These are phyloP conservation scores for Xanthostigma xanthostigma DNA, from an alignment of 2,888 invertebrate species.

Conservation along the genomic window DNA sequence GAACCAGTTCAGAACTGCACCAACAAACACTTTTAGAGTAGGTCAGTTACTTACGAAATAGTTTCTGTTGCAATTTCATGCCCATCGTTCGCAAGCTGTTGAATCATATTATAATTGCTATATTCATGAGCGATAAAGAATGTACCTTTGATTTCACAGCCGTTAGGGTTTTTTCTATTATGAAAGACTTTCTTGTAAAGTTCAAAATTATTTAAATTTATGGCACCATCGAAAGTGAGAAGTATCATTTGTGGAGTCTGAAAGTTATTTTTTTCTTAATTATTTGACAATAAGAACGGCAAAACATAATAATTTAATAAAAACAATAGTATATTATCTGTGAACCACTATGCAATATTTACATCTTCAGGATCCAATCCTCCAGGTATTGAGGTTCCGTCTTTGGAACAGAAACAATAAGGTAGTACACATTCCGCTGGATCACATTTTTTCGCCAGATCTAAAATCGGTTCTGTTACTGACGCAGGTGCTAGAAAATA, in stretches of 20 bases:
- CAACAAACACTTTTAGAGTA: too few relatives aligned
- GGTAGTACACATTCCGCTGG: conserved; percentile 60
- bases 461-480: conserved; percentile 63
- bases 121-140: conserved; percentile 87
- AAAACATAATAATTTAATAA: too few relatives aligned
- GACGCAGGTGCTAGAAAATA: conserved; percentile 58
- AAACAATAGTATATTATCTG: too few relatives aligned
- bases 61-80: conserved; percentile 70
- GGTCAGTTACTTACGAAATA: conserved; percentile 43
- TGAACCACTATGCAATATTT: conserved; percentile 19
- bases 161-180: conserved; percentile 74
- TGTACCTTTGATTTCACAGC: conserved; percentile 76
- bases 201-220: conserved; percentile 82
- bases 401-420: conserved; percentile 84
- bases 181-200: conserved; percentile 76
- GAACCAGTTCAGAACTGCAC: too few relatives aligned
- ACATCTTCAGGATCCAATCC: conserved; percentile 71
- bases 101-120: conserved; percentile 88
- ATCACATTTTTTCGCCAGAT: conserved; percentile 69
- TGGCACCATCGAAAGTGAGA: conserved; percentile 83
- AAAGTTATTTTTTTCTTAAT: conserved; percentile 16
- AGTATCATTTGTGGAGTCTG: conserved; percentile 89
- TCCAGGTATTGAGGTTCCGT: conserved; percentile 78
- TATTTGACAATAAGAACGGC: too few relatives aligned
- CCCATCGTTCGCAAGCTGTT: conserved; percentile 73